Conservation (phyloP, 35 echinoderm and acorn worm species). For the Anneissia japonica region DNA sequence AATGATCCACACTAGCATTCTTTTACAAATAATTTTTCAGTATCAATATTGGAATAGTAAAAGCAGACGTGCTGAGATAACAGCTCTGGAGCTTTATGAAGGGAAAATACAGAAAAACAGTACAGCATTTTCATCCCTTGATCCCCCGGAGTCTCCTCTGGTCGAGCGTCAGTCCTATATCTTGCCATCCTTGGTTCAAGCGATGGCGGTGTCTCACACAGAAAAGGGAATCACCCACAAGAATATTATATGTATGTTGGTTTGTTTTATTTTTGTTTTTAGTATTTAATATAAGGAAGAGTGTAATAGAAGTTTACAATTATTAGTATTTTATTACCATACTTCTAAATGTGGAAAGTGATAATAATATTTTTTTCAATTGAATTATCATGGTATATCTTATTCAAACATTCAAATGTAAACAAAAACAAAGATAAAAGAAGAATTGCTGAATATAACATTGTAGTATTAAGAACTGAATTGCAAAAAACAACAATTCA, state of each 20-base stretch:
- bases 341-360: too few species aligned
- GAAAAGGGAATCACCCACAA: constrained; percentile 89
- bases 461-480: too few species aligned
- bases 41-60: constrained; percentile 96
- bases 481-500: too few species aligned
- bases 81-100: constrained; percentile 86
- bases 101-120: constrained; percentile 95
- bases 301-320: too few species aligned
- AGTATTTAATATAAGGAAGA: too few species aligned
- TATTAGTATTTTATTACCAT: too few species aligned
- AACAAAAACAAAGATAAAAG: too few species aligned
- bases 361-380: too few species aligned
- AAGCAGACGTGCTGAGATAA: constrained; percentile 67
- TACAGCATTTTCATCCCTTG: constrained; percentile 87
- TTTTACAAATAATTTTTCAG: constrained; percentile 23
- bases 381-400: too few species aligned
- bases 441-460: too few species aligned
- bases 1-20: neutral
- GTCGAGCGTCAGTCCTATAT: constrained; percentile 92
- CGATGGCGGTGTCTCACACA: constrained; percentile 60
- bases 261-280: too few species aligned
- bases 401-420: too few species aligned
- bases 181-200: constrained; percentile 59
- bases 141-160: constrained; percentile 64
- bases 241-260: constrained; percentile 69